Percentiles rank a stretch among this genome's conserved stretches.
Conservation (phyloP, 2,888 invertebrate species). For the Scaptomyza tumidula region DNA sequence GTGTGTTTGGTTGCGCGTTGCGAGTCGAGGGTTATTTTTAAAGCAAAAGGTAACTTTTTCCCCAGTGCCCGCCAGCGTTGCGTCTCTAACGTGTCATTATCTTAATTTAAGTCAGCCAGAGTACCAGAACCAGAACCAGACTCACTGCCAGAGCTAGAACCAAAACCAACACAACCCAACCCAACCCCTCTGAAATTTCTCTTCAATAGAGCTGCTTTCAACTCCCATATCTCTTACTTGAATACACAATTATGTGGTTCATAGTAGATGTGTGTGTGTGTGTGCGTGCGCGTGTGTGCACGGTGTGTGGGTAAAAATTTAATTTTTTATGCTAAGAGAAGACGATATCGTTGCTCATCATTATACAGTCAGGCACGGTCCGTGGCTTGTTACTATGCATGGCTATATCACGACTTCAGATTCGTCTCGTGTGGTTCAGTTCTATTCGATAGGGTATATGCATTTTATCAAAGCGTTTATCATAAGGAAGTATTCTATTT, state of each 20-base stretch:
- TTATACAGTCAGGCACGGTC: constrained; percentile 64
- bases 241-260: constrained; percentile 74
- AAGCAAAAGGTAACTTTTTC: constrained; percentile 38
- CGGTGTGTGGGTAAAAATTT: constrained; percentile 60
- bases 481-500: too few relatives aligned
- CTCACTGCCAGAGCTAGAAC: not conserved
- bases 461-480: not conserved
- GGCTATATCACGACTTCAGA: constrained; percentile 65
- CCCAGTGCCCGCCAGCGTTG: constrained; percentile 24
- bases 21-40: constrained; percentile 28
- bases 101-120: constrained; percentile 68
- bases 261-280: constrained; percentile 20
- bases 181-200: constrained; percentile 2
- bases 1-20: constrained; percentile 1
- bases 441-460: constrained; percentile 13
- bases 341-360: constrained; percentile 68
- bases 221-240: constrained; percentile 74
- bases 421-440: constrained; percentile 45
- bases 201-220: constrained; percentile 68
- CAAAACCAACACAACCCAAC: constrained; percentile 8
- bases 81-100: constrained; percentile 75
- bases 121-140: constrained; percentile 9
- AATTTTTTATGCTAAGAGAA: constrained; percentile 69
- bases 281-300: constrained; percentile 17
- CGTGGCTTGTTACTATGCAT: constrained; percentile 66